A percentile compares a stretch with the other conserved stretches of the same genome.
Conservation (phyloP, 2,113 vertebrate genomes). For the Otolemur garnettii region DNA sequence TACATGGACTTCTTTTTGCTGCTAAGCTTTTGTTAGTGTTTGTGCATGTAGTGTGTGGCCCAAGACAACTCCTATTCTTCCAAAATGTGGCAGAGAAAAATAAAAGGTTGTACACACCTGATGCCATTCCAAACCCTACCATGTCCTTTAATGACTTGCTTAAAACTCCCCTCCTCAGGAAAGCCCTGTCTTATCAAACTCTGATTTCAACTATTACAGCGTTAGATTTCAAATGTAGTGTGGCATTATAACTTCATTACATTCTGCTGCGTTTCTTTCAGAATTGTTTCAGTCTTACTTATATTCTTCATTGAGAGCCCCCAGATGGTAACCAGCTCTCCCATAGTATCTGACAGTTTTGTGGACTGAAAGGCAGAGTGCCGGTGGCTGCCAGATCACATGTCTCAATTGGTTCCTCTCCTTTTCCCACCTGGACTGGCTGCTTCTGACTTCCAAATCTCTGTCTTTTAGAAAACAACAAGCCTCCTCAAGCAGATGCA, state of each 20-base stretch:
- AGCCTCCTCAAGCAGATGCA: constrained; percentile 95
- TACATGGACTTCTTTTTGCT: too few species aligned
- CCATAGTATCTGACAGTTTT: background rate
- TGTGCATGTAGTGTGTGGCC: too few species aligned
- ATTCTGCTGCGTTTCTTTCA: background rate
- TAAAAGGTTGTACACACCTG: too few species aligned
- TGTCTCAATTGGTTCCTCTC: background rate
- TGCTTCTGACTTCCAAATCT: constrained; percentile 62
- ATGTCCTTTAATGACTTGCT: background rate
- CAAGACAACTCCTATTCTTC: too few species aligned
- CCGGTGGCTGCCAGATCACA: constrained; percentile 22
- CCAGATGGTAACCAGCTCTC: background rate
- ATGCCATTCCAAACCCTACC: background rate
- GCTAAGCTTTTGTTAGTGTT: too few species aligned
- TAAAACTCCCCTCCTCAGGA: background rate
- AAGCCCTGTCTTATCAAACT: background rate
- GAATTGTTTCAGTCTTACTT: background rate
- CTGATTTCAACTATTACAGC: background rate
- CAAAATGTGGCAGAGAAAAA: too few species aligned
- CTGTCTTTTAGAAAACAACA: constrained; percentile 95
- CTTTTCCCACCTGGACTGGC: constrained; percentile 4
- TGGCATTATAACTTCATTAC: background rate
- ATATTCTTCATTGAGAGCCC: background rate
- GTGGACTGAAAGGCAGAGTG: constrained; percentile 4
- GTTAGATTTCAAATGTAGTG: background rate